A percentile compares a stretch with the other conserved stretches of the same genome.
Evolutionary conservation across 2,888 invertebrate species (phyloP).

Genomic region (Hesperia comma): DNA sequence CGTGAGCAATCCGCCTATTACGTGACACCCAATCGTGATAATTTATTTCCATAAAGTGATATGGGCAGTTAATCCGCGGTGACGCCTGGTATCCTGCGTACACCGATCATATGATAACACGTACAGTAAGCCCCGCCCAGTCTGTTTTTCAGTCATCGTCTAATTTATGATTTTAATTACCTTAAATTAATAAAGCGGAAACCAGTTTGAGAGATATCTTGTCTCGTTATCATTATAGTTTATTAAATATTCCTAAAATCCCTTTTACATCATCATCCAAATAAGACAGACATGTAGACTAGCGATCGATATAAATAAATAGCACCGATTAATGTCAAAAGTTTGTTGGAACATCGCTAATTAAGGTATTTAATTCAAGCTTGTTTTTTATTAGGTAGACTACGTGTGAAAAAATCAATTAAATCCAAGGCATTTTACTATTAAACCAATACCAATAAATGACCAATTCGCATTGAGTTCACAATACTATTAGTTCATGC

Average conservation of each 20-base stretch:
- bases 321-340: too few relatives aligned
- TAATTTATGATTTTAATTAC: background rate
- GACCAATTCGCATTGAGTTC: too few relatives aligned
- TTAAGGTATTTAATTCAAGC: too few relatives aligned
- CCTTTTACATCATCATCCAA: too few relatives aligned
- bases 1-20: constrained; percentile 44
- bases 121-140: constrained; percentile 51
- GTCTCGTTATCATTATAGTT: background rate
- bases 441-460: too few relatives aligned
- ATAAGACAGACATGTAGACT: too few relatives aligned
- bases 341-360: too few relatives aligned
- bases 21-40: constrained; percentile 59
- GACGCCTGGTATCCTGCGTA: constrained; percentile 46
- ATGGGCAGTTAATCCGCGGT: constrained; percentile 55
- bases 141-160: constrained; percentile 7
- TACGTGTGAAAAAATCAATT: too few relatives aligned
- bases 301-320: too few relatives aligned
- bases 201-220: background rate
- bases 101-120: constrained; percentile 46
- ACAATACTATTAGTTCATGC: too few relatives aligned
- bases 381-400: too few relatives aligned
- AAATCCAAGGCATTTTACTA: too few relatives aligned
- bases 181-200: background rate
- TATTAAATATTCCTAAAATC: background rate
- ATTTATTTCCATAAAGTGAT: constrained; percentile 66